Evolutionary conservation across 92 coral and sea anemone species (phyloP), one percentile per base, ranked within the genome.

Genomic region (Paramuricea clavata): DNA sequence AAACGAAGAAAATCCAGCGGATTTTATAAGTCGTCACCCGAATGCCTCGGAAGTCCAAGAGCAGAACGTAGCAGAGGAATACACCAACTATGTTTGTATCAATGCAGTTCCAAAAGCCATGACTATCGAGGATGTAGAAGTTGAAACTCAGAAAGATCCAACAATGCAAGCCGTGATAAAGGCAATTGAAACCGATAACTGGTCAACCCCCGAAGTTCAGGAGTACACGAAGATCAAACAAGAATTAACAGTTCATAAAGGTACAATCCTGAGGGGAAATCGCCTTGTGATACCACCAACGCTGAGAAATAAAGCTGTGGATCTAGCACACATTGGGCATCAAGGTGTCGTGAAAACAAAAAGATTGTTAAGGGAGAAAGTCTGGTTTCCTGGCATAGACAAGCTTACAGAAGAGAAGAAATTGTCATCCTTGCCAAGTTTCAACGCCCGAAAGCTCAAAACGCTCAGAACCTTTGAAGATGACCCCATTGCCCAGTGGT

Each of bases 1-100:
- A 74, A 84, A 92, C 23, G 93, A 83, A 35, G 87, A 82, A 30
- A 89, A 92, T 52, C 90, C 94, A 16, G 23, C 61, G 3, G 61
- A 52, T 52, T 52, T 13, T 21, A 15, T 52, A 15, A 13, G 4
- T 52, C 61, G 8, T 52, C 61, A 52, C 23, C 61, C 61, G 44
- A 10, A 39, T 4, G 44, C 44, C 44, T 39, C 44, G 44, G 44
- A 39, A 39, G 44, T 39, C 44, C 44, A 39, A 39, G 65, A 57
- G 28, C 23, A 57, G n/a, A 57, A 57, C 22, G 65, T 57, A 57
- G 65, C 65, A 25, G 65, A 61, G 34, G 69, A 61, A 61, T 23
- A 61, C 34, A 23, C 34, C 34, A 61, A 61, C 16, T 61, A 61
- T 4, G 34, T 61, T 6, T 61, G 30, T 61, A 61, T 16, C 31